A percentile compares a stretch with the other conserved stretches of the same genome.
These are phyloP conservation scores for Sisor rabdophorus DNA, from an alignment of 2,113 vertebrate species.

Conservation along the genomic window DNA sequence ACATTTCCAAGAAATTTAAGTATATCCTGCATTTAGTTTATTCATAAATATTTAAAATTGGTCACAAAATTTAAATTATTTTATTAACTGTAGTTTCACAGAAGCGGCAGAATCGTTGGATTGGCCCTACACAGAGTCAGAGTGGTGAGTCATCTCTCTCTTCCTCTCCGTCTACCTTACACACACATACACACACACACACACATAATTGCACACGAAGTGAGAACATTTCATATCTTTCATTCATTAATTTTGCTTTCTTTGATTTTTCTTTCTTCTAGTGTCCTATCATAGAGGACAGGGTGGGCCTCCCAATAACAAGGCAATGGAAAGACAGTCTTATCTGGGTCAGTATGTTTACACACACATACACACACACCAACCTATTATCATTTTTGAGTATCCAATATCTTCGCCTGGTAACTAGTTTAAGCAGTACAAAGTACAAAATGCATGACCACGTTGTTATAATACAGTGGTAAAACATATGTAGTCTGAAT, in stretches of 20 bases:
- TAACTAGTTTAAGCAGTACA: background rate
- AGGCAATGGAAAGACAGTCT: conserved; percentile 58
- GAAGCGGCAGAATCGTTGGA: conserved; percentile 63
- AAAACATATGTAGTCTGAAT: background rate
- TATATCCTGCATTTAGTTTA: background rate
- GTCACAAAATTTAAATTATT: background rate
- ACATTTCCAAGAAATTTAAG: background rate
- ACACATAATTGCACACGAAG: background rate
- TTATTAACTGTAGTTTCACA: conserved; percentile 59
- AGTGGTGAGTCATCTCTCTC: conserved; percentile 63
- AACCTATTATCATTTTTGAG: background rate
- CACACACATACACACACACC: conserved; percentile 2
- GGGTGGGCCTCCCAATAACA: conserved; percentile 45
- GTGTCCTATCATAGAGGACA: conserved; percentile 69
- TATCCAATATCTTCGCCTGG: background rate
- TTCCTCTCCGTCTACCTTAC: background rate
- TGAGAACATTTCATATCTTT: conserved; percentile 1
- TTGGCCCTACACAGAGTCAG: conserved; percentile 72
- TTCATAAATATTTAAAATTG: background rate
- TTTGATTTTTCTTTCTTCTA: conserved; percentile 39
- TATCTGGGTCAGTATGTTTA: conserved; percentile 58
- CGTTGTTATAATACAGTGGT: background rate
- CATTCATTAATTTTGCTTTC: background rate
- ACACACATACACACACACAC: conserved; percentile 9
- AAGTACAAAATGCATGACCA: background rate